phyloP scores from a whole-genome alignment of 1,140 invertebrate genomes.

The Lordiphosa collinella region DNA sequence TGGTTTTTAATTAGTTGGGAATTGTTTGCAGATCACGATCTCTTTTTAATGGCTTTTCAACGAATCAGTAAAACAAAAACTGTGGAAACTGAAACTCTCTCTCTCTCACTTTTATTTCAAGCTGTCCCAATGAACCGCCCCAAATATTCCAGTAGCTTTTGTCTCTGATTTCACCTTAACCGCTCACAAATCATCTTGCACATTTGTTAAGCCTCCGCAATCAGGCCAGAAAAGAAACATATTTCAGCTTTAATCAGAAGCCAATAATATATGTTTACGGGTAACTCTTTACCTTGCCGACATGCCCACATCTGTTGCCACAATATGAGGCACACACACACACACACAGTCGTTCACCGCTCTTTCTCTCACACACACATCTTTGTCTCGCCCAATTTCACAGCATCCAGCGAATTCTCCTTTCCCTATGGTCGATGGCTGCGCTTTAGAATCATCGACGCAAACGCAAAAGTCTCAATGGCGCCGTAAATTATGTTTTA shows the following conservation, averaged over 20 bases:
- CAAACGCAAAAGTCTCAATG: slow-evolving; percentile 75
- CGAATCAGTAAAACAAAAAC: too few species aligned
- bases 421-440: slow-evolving; percentile 47
- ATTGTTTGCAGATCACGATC: too few species aligned
- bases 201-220: slow-evolving; percentile 13
- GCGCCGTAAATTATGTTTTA: slow-evolving; percentile 80
- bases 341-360: not conserved
- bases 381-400: not conserved
- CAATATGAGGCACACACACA: not conserved
- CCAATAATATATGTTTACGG: slow-evolving; percentile 8
- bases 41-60: too few species aligned
- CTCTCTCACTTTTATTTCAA: too few species aligned
- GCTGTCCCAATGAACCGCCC: too few species aligned
- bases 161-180: too few species aligned
- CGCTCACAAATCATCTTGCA: slow-evolving; percentile 18
- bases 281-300: slow-evolving; percentile 9
- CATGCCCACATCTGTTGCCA: slow-evolving; percentile 11
- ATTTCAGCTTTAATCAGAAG: slow-evolving; percentile 34
- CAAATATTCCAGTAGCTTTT: too few species aligned
- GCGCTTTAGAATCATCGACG: slow-evolving; percentile 75
- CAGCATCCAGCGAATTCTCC: slow-evolving; percentile 12
- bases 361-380: slow-evolving; percentile 1
- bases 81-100: too few species aligned
- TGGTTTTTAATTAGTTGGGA: too few species aligned
- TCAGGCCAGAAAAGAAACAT: slow-evolving; percentile 3